A percentile compares a stretch with the other conserved stretches of the same genome.
Evolutionary conservation across 2,888 invertebrate genomes (phyloP).

Genomic region (Chalcosyrphus nemorum): DNA sequence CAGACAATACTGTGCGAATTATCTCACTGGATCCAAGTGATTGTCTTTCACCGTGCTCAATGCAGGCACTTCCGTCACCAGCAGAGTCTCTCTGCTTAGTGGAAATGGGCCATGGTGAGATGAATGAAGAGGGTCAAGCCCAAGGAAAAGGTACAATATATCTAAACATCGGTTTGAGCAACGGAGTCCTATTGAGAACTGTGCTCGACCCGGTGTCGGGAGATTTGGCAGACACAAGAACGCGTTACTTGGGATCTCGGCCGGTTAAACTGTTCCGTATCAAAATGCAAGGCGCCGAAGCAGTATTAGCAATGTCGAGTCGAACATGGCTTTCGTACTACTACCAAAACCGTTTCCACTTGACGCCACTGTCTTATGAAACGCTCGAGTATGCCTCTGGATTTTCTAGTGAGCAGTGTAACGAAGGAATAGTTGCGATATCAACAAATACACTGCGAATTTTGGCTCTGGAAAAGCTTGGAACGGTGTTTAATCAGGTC

Average conservation of each 20-base stretch:
- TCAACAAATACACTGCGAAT: conserved; percentile 98
- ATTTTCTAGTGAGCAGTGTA: conserved; percentile 98
- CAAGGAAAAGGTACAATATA: conserved; percentile 88
- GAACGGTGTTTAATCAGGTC: conserved; percentile 98
- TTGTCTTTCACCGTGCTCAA: conserved; percentile 96
- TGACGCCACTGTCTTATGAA: conserved; percentile 98
- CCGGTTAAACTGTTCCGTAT: conserved; percentile 98
- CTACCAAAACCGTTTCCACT: conserved; percentile 97
- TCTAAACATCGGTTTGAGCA: conserved; percentile 98
- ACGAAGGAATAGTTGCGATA: conserved; percentile 99
- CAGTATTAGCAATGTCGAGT: conserved; percentile 98
- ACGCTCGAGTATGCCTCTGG: conserved; percentile 98
- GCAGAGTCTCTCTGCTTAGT: conserved; percentile 98
- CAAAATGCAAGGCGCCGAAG: conserved; percentile 96
- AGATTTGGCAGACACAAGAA: conserved; percentile 97
- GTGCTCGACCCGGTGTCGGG: conserved; percentile 98
- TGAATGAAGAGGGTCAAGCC: conserved; percentile 83
- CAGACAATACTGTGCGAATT: conserved; percentile 98
- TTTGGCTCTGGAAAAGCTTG: conserved; percentile 98
- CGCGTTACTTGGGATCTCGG: conserved; percentile 96
- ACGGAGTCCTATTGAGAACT: conserved; percentile 96
- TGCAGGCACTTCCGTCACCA: conserved; percentile 97
- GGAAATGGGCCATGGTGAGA: conserved; percentile 91
- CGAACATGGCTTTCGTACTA: conserved; percentile 99
- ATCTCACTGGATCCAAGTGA: conserved; percentile 98